Percentiles rank a stretch among this genome's conserved stretches.
phyloP scores from a whole-genome alignment of 1,140 invertebrate genomes.

The Orchesella cincta region DNA sequence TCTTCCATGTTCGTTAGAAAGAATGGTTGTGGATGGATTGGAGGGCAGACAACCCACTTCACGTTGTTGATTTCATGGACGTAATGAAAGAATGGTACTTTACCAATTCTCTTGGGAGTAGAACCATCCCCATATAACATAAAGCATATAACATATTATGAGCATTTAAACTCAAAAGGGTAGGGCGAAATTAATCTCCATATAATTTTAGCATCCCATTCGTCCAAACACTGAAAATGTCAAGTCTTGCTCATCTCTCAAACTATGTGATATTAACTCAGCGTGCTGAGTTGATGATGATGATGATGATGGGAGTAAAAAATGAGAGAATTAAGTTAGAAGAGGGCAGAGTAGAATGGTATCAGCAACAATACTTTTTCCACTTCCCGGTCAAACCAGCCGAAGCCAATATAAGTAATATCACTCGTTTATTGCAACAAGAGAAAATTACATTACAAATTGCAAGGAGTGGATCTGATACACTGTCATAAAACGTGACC shows the following conservation, averaged over 20 bases:
- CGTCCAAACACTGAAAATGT: background rate
- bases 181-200: conserved; percentile 6
- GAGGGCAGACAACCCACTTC: too few species aligned
- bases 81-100: too few species aligned
- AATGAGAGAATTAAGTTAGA: background rate
- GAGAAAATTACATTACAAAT: conserved; percentile 46
- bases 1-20: too few species aligned
- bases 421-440: conserved; percentile 9
- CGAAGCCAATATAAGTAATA: background rate
- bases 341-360: background rate
- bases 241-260: too few species aligned
- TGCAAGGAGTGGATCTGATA: conserved; percentile 38
- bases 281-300: too few species aligned
- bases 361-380: too few species aligned
- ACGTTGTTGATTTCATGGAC: too few species aligned
- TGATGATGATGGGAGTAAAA: background rate
- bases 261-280: too few species aligned
- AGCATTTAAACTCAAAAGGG: background rate
- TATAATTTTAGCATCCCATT: conserved; percentile 11
- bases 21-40: too few species aligned
- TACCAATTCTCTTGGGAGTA: too few species aligned
- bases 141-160: background rate
- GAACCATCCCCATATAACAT: too few species aligned
- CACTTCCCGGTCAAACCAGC: too few species aligned
- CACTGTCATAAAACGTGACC: conserved; percentile 46